Base-by-base conservation (phyloP, 2,888 invertebrate genomes). In the Aphidoletes aphidimyza region DNA sequence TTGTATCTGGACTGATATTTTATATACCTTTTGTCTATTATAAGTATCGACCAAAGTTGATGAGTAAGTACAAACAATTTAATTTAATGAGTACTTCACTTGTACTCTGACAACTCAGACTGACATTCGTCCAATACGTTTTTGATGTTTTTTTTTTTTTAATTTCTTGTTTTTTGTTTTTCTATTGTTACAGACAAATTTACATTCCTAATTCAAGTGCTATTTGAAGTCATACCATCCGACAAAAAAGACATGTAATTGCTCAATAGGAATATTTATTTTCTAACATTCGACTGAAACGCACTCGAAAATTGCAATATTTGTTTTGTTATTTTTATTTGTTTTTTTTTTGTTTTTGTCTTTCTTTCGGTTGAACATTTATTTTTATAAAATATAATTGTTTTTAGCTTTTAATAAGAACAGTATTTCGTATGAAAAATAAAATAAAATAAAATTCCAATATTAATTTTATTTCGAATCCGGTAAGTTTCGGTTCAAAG, bases 21-120 rank as follows among this genome's bases (percentile, higher is more conserved):
- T 96, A 96, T 89, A 93, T 94, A 83, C 91, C 93, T 85, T 95
- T 94, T 88, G 94, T 96, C 59, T 94, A 94, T 88, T 93, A 93
- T 87, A 93, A 93, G 89, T 92, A 91, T 86, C 91, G 92, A 83
- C 93, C 94, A 83, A 90, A 90, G 86, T 90, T 92, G 86, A 91
- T 94, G 91, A 91, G 95, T 95, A 89, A 93, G 92, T 86, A 87
- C 5, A 59, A 39, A 39, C 39, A 39, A 39, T 39, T 39, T 39
- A 39, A 39, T 39, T 39, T n/a, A n/a, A n/a, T n/a, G n/a, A n/a
- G n/a, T n/a, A n/a, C n/a, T n/a, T n/a, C n/a, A n/a, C n/a, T n/a
- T n/a, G n/a, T n/a, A n/a, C n/a, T n/a, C n/a, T n/a, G n/a, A n/a
- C n/a, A n/a, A n/a, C n/a, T n/a, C n/a, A n/a, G n/a, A n/a, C n/a